phyloP scores from a whole-genome alignment of 2,113 vertebrate genomes.

The Podiceps cristatus region DNA sequence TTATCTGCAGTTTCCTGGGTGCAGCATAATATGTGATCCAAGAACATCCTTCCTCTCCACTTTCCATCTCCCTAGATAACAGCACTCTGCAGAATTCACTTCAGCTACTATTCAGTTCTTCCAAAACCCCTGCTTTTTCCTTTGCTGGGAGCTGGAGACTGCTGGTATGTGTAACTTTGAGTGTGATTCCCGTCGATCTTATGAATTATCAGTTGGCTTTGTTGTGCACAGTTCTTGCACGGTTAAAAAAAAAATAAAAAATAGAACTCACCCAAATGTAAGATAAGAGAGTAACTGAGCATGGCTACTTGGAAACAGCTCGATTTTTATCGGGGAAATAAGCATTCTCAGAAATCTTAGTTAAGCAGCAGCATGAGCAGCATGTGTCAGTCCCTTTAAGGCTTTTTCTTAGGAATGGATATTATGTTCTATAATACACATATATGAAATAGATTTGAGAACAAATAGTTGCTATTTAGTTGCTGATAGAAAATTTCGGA shows the following conservation, averaged over 20 bases:
- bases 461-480: not conserved
- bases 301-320: not conserved
- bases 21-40: not conserved
- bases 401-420: not conserved
- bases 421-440: not conserved
- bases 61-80: slow-evolving; percentile 9
- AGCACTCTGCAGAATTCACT: not conserved
- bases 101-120: not conserved
- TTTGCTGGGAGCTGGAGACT: not conserved
- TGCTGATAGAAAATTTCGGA: not conserved
- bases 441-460: not conserved
- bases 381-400: not conserved
- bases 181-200: not conserved
- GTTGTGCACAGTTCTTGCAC: not conserved
- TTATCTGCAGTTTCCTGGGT: slow-evolving; percentile 9
- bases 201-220: not conserved
- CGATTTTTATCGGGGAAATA: not conserved
- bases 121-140: not conserved
- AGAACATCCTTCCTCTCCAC: not conserved
- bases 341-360: not conserved
- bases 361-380: not conserved
- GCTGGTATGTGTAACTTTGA: not conserved
- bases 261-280: not conserved
- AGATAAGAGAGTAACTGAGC: not conserved
- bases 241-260: not conserved